A percentile compares a stretch with the other conserved stretches of the same genome.
Conservation (phyloP, 1,140 invertebrate genomes). For the Zeugodacus cucurbitae region DNA sequence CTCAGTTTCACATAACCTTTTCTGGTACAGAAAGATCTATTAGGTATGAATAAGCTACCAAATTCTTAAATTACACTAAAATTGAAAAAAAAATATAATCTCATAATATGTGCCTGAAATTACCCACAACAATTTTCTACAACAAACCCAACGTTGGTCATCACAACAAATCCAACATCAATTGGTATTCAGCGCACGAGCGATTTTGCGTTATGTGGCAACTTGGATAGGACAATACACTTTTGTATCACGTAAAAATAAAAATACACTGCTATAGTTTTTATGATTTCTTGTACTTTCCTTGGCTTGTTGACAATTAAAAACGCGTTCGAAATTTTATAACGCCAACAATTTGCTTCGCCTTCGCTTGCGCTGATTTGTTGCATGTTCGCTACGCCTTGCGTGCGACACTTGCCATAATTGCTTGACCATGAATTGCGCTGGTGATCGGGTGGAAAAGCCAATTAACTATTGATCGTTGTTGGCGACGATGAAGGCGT, state of each 20-base stretch:
- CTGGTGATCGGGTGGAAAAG: not conserved
- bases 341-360: not conserved
- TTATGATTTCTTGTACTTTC: not conserved
- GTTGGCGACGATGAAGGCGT: not conserved
- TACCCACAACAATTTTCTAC: not conserved
- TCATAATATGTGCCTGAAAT: not conserved
- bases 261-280: not conserved
- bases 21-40: too few species aligned
- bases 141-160: not conserved
- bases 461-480: not conserved
- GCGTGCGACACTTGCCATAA: not conserved
- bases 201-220: not conserved
- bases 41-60: too few species aligned
- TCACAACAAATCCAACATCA: not conserved
- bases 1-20: too few species aligned
- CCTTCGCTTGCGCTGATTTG: not conserved
- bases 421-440: constrained; percentile 14
- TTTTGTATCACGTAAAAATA: not conserved
- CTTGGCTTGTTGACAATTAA: constrained; percentile 25
- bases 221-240: constrained; percentile 1
- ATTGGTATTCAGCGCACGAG: not conserved
- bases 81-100: not conserved
- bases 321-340: constrained; percentile 12
- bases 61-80: too few species aligned
- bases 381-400: not conserved